Evolutionary conservation across 2,113 vertebrate genomes (phyloP).

Genomic region (Chelonoidis abingdonii): DNA sequence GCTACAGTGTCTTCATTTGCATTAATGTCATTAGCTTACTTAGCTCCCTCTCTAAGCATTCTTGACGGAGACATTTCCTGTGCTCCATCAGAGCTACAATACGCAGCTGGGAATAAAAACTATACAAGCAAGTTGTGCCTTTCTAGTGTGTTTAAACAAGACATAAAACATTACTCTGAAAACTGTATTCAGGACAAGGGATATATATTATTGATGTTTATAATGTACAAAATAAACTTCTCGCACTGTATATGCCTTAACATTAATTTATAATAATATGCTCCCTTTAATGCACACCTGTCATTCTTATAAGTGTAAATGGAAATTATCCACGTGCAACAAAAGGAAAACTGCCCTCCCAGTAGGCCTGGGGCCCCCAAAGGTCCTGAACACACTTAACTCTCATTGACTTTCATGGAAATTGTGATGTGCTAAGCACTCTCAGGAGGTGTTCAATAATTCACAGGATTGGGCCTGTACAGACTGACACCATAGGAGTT

Average conservation of each 20-base stretch:
- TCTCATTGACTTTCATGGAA: background rate
- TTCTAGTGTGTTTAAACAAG: background rate
- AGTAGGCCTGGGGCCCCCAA: background rate
- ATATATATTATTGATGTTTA: background rate
- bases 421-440: background rate
- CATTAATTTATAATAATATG: background rate
- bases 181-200: background rate
- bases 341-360: background rate
- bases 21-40: background rate
- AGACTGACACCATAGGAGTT: background rate
- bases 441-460: background rate
- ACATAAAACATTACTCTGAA: background rate
- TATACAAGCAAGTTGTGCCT: background rate
- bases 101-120: background rate
- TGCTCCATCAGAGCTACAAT: background rate
- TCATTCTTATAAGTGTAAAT: background rate
- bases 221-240: background rate
- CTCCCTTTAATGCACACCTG: background rate
- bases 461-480: background rate
- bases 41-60: background rate
- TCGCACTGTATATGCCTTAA: background rate
- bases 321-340: background rate
- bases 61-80: background rate
- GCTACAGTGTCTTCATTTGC: background rate
- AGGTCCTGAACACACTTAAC: background rate